Conservation (phyloP, 1,140 invertebrate species). For the Cardiocondyla obscurior region DNA sequence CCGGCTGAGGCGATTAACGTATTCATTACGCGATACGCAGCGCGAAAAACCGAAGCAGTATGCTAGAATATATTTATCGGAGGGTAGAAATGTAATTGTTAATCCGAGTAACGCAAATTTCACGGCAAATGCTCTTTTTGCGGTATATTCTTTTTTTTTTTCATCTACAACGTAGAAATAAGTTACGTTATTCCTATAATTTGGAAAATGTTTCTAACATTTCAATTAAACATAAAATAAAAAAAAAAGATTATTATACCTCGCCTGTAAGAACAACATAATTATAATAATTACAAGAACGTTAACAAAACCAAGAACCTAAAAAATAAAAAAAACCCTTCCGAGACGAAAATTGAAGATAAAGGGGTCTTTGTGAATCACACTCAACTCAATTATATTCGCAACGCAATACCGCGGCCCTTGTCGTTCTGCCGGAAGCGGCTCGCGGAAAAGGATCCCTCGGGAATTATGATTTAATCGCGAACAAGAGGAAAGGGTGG, state of each 20-base stretch:
- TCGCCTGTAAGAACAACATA: not conserved
- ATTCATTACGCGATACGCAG: not conserved
- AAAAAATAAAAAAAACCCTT: too few species aligned
- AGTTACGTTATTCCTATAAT: not conserved
- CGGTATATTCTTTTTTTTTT: too few species aligned
- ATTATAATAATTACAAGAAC: not conserved
- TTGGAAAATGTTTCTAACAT: not conserved
- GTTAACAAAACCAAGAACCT: not conserved
- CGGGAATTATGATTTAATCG: conserved; percentile 43
- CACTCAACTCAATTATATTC: conserved; percentile 40
- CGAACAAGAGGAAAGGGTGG: not conserved
- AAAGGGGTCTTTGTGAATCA: not conserved
- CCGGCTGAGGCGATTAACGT: conserved; percentile 28
- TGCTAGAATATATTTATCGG: conserved; percentile 17
- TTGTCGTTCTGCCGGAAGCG: conserved; percentile 7
- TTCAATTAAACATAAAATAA: too few species aligned
- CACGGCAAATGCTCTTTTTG: not conserved
- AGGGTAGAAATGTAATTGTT: not conserved
- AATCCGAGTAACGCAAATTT: conserved; percentile 1
- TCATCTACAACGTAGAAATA: not conserved
- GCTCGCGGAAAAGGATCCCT: not conserved
- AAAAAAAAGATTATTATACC: not conserved
- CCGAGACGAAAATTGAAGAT: too few species aligned
- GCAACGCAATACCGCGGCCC: conserved; percentile 20
- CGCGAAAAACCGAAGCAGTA: not conserved